Percentiles rank a stretch among this genome's conserved stretches.
Conservation (phyloP, 2,113 vertebrate species). For the Labrus mixtus region DNA sequence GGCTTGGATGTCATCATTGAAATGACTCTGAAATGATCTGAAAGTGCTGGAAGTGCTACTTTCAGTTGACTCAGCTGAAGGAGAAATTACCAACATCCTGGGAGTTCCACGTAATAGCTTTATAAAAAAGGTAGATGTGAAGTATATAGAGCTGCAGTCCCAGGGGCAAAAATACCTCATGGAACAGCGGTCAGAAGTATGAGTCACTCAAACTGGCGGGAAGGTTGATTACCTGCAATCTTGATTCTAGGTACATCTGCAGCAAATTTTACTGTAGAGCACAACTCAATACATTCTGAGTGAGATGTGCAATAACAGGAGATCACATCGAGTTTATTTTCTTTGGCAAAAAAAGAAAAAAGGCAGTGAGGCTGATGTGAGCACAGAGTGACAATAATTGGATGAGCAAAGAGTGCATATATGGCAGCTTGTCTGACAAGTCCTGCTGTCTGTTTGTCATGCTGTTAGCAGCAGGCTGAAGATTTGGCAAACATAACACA, state of each 20-base stretch:
- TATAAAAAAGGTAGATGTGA: neutral
- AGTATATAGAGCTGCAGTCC: slow-evolving; percentile 11
- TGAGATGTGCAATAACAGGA: slow-evolving; percentile 17
- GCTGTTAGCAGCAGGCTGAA: slow-evolving; percentile 15
- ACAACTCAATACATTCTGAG: slow-evolving; percentile 30
- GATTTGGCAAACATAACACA: slow-evolving; percentile 34
- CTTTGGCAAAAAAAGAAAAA: neutral
- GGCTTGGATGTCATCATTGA: neutral
- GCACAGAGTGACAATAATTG: neutral
- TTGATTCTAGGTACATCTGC: no score
- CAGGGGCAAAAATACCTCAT: slow-evolving; percentile 23
- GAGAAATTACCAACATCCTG: neutral
- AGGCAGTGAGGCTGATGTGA: neutral
- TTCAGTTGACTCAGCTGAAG: neutral
- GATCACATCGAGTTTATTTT: neutral
- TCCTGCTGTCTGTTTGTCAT: slow-evolving; percentile 21
- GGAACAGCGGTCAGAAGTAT: slow-evolving; percentile 14
- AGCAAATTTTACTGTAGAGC: slow-evolving; percentile 1
- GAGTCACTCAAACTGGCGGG: slow-evolving; percentile 44
- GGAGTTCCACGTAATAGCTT: neutral
- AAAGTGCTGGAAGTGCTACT: neutral
- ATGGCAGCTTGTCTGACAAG: neutral
- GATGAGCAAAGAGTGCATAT: neutral
- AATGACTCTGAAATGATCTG: slow-evolving; percentile 2
- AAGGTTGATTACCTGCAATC: no score